phyloP scores from a whole-genome alignment of 2,113 vertebrate species.

The Paralichthys olivaceus region DNA sequence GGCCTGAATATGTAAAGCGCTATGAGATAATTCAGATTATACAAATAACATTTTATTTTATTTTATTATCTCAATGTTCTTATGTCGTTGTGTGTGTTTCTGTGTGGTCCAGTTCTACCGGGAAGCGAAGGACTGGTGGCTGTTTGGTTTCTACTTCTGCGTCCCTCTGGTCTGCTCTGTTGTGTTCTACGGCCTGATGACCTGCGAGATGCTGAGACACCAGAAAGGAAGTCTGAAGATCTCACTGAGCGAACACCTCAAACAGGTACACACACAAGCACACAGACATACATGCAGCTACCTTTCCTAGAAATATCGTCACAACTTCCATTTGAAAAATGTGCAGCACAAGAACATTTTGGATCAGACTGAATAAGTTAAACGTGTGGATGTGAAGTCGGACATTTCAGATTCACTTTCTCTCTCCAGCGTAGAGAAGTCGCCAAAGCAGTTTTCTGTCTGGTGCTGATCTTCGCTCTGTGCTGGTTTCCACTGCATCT shows the following conservation, averaged over 20 bases:
- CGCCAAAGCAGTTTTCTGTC: constrained; percentile 96
- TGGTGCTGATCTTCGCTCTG: constrained; percentile 96
- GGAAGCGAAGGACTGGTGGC: constrained; percentile 94
- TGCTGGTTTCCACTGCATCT: constrained; percentile 98
- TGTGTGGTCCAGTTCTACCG: constrained; percentile 86
- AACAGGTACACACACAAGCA: constrained; percentile 84
- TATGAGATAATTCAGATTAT: too few species aligned
- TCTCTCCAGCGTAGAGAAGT: constrained; percentile 93
- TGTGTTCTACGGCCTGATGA: constrained; percentile 95
- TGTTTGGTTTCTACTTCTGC: constrained; percentile 97
- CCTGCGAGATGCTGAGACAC: constrained; percentile 91
- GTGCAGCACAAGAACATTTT: too few species aligned
- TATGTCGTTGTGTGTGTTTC: not conserved
- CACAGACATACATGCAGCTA: not conserved
- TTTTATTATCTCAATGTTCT: too few species aligned
- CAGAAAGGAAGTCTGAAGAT: constrained; percentile 90
- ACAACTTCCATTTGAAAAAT: too few species aligned
- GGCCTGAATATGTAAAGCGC: not conserved
- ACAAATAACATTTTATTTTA: too few species aligned
- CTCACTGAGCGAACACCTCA: constrained; percentile 93
- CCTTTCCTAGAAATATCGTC: too few species aligned
- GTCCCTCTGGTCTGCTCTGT: constrained; percentile 90
- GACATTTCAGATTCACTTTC: too few species aligned
- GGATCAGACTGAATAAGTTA: too few species aligned
- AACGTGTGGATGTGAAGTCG: too few species aligned